A percentile compares a stretch with the other conserved stretches of the same genome.
Conservation (phyloP, 2,797 vertebrate genomes). For the Sorex maritimensis region DNA sequence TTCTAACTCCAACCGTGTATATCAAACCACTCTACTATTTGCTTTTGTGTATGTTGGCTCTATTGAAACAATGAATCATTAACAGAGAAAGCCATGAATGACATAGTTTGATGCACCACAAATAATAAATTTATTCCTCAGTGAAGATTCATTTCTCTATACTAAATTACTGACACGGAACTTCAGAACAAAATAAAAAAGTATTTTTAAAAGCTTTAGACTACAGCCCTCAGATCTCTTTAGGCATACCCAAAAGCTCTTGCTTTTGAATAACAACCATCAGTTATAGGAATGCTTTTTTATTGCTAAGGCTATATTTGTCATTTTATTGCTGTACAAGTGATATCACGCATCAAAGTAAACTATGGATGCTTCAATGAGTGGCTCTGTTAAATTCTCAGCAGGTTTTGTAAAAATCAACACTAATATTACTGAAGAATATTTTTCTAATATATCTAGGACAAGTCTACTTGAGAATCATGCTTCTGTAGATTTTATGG, state of each 20-base stretch:
- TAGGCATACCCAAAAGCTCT: background rate
- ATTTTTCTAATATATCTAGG: background rate
- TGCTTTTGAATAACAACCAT: constrained; percentile 24
- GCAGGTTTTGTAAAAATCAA: constrained; percentile 50
- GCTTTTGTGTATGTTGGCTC: background rate
- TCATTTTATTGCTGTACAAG: background rate
- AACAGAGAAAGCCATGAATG: background rate
- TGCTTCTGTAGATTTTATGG: background rate
- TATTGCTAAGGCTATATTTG: constrained; percentile 7
- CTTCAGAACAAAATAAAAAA: constrained; percentile 22
- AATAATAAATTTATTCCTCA: background rate
- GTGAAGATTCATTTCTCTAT: background rate
- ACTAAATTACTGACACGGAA: background rate
- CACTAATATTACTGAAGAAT: background rate
- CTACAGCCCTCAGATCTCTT: background rate
- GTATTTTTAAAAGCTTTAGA: background rate
- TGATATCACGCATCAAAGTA: background rate
- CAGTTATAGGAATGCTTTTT: background rate
- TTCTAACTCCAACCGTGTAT: background rate
- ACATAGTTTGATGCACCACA: constrained; percentile 23
- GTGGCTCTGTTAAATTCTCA: constrained; percentile 51
- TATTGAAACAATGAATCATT: constrained; percentile 24
- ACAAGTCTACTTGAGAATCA: background rate
- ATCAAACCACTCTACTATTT: background rate
- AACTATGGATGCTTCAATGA: constrained; percentile 34